A percentile compares a stretch with the other conserved stretches of the same genome.
Evolutionary conservation across 2,797 vertebrate species (phyloP).

Genomic region (Sebastolobus altivelis): DNA sequence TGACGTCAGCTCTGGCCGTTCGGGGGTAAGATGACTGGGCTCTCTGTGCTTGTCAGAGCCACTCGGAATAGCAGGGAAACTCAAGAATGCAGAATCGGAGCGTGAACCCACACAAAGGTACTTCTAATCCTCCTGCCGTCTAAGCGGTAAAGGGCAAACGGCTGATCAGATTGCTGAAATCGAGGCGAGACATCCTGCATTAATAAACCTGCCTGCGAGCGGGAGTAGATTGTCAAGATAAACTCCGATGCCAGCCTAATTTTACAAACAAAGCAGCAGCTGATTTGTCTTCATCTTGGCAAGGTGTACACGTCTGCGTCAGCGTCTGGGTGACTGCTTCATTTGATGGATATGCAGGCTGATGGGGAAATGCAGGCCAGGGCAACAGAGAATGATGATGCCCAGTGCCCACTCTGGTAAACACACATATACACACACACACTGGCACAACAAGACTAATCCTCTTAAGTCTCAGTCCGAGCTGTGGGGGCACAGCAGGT

Average conservation of each 20-base stretch:
- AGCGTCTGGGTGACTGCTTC: constrained; percentile 40
- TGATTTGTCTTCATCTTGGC: constrained; percentile 51
- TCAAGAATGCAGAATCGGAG: constrained; percentile 69
- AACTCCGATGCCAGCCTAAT: constrained; percentile 44
- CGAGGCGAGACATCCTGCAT: constrained; percentile 60
- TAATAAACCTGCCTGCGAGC: constrained; percentile 68
- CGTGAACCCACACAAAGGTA: constrained; percentile 64
- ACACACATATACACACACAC: constrained; percentile 40
- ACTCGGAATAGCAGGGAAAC: constrained; percentile 46
- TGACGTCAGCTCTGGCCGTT: constrained; percentile 46
- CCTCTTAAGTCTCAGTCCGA: constrained; percentile 74
- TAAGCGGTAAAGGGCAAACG: constrained; percentile 73
- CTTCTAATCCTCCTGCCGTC: constrained; percentile 70
- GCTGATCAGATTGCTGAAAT: constrained; percentile 79
- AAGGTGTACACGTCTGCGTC: constrained; percentile 22
- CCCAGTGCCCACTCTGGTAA: constrained; percentile 12
- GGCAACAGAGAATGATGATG: constrained; percentile 40
- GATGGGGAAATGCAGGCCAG: constrained; percentile 42
- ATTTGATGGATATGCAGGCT: constrained; percentile 38
- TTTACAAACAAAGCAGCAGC: constrained; percentile 53
- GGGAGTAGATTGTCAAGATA: constrained; percentile 58
- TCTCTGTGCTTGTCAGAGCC: constrained; percentile 53
- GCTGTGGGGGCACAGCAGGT: constrained; percentile 66
- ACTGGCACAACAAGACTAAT: constrained; percentile 66
- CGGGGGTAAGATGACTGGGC: constrained; percentile 42